Base-by-base conservation (phyloP, 1,140 invertebrate genomes). In the Armadillidium nasatum region DNA sequence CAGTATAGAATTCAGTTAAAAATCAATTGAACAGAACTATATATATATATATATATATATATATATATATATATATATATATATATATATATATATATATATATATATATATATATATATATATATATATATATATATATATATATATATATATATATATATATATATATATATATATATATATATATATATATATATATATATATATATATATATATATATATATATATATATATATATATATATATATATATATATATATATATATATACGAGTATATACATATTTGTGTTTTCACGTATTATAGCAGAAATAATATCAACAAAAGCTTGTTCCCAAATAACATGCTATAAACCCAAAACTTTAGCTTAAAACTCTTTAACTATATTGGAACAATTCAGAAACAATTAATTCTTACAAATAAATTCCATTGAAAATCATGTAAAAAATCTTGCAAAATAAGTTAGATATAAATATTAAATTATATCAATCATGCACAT, bases 41-140 rank as follows among this genome's bases (percentile, higher is more conserved):
- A 60, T 60, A 60, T 60, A 60, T 60, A 60, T 60, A 60, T 60
- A 60, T 60, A 60, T 60, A 60, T 60, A 60, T 60, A 60, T 60
- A 60, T 60, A 60, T 60, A 60, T 60, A 60, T 60, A 60, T 60
- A 60, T 13, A 15, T 60, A 33, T 33, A 33, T 33, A 33, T 33
- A 33, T 33, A 33, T 33, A 33, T 33, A 33, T 33, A 33, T 33
- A 33, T 33, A 33, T 33, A 33, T 33, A 33, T 33, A 33, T 33
- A 6, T 6, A 33, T 33, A 33, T 33, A 33, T 33, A 33, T 33
- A 33, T 33, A 33, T 33, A 33, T 33, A 33, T 33, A 33, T 33
- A 33, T 33, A 33, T 33, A 33, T 6, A 33, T 33, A 33, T 33
- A 33, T 33, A 33, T 33, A 33, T 33, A 33, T 21, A 70, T 21